Conservation (phyloP, 2,888 invertebrate species). For the Barypeithes pellucidus region DNA sequence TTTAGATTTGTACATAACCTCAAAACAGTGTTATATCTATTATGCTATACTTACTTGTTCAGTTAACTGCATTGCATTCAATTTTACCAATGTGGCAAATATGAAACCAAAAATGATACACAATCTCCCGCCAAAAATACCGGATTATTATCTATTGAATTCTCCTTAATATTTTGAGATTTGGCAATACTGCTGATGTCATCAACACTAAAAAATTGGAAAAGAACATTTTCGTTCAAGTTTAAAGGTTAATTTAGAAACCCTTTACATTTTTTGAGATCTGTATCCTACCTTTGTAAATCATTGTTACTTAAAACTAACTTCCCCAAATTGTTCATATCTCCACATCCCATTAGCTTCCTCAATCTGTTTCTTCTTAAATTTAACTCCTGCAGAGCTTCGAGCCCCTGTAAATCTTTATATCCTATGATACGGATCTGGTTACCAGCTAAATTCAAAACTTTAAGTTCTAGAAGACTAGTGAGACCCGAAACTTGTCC, state of each 20-base stretch:
- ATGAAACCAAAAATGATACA: constrained; percentile 86
- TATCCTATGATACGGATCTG: constrained; percentile 85
- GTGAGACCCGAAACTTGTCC: constrained; percentile 78
- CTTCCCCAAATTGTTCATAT: constrained; percentile 83
- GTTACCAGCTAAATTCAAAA: constrained; percentile 94
- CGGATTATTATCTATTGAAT: constrained; percentile 91
- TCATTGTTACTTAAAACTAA: constrained; percentile 89
- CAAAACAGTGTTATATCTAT: not conserved
- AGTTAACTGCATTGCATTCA: constrained; percentile 86
- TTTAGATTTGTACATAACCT: too few relatives aligned
- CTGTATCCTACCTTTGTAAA: constrained; percentile 74
- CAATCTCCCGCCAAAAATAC: constrained; percentile 87
- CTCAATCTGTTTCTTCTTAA: constrained; percentile 88
- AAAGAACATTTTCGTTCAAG: constrained; percentile 29
- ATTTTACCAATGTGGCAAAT: constrained; percentile 81
- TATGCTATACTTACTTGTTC: constrained; percentile 73
- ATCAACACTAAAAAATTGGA: constrained; percentile 77
- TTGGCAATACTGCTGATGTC: constrained; percentile 89
- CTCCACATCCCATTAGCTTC: constrained; percentile 86
- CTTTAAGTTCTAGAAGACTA: constrained; percentile 84
- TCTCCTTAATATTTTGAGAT: constrained; percentile 83
- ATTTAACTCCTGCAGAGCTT: constrained; percentile 88
- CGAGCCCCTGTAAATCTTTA: constrained; percentile 85
- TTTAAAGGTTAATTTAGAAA: not conserved
- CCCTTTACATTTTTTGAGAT: not conserved